Conservation (phyloP, 2,113 vertebrate genomes). For the Rallus limicola region DNA sequence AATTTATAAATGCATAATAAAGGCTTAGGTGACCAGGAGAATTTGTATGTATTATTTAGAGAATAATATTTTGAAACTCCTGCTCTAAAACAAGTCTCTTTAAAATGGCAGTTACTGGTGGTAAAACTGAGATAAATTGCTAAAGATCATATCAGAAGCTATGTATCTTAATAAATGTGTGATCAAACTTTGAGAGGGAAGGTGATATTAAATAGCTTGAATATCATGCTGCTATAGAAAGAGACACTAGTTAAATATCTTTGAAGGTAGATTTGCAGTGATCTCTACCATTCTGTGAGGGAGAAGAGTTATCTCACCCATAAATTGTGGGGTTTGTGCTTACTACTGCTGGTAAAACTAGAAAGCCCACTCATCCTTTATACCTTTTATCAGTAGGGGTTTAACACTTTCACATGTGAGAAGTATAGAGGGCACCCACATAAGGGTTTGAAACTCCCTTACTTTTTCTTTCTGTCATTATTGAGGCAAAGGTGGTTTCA, state of each 20-base stretch:
- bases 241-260: neutral
- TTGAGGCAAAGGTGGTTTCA: neutral
- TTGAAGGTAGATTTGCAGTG: neutral
- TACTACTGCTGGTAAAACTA: neutral
- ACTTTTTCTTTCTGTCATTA: neutral
- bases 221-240: neutral
- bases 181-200: neutral
- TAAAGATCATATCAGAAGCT: neutral
- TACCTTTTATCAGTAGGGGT: neutral
- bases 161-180: neutral
- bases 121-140: neutral
- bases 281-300: neutral
- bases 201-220: neutral
- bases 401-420: neutral
- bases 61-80: neutral
- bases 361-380: neutral
- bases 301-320: neutral
- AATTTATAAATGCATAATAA: neutral
- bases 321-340: neutral
- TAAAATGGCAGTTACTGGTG: neutral
- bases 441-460: neutral
- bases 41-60: neutral
- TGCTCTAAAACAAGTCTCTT: neutral
- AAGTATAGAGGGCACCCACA: neutral
- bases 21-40: neutral